phyloP scores from a whole-genome alignment of 37 sponge, comb jelly and placozoan species.

The Sycon ciliatum region DNA sequence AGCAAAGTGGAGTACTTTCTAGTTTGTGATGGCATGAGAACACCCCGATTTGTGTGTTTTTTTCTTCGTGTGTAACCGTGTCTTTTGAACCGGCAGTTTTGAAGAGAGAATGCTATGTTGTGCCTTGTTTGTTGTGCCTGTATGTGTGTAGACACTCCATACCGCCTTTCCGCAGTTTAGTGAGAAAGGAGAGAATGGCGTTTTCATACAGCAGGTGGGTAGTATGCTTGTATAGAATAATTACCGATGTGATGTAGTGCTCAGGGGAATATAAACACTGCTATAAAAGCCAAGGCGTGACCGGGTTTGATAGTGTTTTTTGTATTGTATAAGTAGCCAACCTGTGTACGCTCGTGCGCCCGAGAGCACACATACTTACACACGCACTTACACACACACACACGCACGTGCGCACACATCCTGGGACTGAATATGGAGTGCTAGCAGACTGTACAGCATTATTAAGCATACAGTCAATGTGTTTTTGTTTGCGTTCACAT shows the following conservation, averaged over 20 bases:
- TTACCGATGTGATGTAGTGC: neutral
- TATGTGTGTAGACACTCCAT: slow-evolving; percentile 58
- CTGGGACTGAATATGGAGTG: too few species aligned
- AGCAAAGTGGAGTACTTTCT: too few species aligned
- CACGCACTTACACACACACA: neutral
- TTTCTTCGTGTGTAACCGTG: neutral
- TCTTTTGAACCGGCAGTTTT: neutral
- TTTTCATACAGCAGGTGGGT: slow-evolving; percentile 46
- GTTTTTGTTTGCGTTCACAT: too few species aligned
- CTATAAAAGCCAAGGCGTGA: too few species aligned
- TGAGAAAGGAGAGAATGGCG: slow-evolving; percentile 67
- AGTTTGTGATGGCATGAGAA: too few species aligned
- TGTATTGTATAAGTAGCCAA: too few species aligned
- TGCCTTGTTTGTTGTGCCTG: neutral
- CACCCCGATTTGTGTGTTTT: neutral
- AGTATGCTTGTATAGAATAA: neutral
- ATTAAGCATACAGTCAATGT: too few species aligned
- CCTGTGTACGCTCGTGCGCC: neutral
- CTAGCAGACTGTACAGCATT: too few species aligned
- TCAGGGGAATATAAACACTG: too few species aligned
- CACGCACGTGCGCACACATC: slow-evolving; percentile 9
- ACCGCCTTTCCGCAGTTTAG: slow-evolving; percentile 71
- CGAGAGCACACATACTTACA: neutral
- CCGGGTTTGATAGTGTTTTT: too few species aligned
- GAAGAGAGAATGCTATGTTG: neutral